Percentiles rank a stretch among this genome's conserved stretches.
Conservation (phyloP, 2,888 invertebrate species). For the Tetropium fuscum region DNA sequence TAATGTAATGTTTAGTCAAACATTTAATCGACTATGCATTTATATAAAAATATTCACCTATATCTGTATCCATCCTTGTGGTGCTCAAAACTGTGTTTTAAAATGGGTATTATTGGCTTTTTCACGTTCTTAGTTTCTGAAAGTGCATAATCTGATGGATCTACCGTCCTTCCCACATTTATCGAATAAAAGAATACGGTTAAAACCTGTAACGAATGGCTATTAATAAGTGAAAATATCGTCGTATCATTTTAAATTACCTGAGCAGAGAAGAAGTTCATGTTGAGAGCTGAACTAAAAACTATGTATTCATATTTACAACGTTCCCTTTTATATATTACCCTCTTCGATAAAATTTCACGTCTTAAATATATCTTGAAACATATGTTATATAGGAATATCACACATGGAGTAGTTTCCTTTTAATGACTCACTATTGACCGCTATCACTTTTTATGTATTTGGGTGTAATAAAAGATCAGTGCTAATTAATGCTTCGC, state of each 20-base stretch:
- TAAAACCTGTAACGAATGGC: no score
- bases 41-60: neutral
- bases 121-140: no score
- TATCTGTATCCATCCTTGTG: neutral
- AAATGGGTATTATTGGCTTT: neutral
- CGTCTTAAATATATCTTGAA: neutral
- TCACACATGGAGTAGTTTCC: neutral
- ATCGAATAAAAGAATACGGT: no score
- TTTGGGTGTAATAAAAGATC: no score
- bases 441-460: neutral
- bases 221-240: no score
- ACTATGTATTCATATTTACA: neutral
- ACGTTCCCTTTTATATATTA: neutral
- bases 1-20: no score
- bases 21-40: no score
- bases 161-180: neutral
- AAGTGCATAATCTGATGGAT: neutral
- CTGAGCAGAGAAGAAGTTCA: neutral
- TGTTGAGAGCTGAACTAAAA: neutral
- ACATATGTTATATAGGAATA: neutral
- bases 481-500: no score
- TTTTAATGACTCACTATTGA: neutral
- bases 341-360: neutral
- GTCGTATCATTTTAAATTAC: no score
- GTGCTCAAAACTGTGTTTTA: neutral